Evolutionary conservation across 2,113 vertebrate species (phyloP).

Genomic region (Helogale parvula): DNA sequence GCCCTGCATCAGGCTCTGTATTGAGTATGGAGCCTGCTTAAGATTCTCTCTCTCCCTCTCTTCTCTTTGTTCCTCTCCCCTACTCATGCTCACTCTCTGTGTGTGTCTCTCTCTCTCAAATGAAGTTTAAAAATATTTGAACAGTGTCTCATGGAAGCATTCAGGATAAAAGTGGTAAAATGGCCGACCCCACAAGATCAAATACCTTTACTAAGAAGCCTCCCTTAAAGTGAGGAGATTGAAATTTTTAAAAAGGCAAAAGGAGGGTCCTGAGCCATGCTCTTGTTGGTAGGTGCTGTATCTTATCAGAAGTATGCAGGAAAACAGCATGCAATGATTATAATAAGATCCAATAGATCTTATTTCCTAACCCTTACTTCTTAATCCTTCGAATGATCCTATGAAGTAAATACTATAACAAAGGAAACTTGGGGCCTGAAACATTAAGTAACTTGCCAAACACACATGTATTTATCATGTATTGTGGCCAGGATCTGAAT

Average conservation of each 20-base stretch:
- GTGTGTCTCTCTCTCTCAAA: too few relatives aligned
- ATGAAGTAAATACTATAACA: background rate
- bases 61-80: too few relatives aligned
- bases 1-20: too few relatives aligned
- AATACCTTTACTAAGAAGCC: background rate
- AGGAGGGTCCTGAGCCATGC: background rate
- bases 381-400: background rate
- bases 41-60: too few relatives aligned
- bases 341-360: background rate
- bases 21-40: too few relatives aligned
- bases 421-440: background rate
- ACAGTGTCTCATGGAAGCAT: background rate
- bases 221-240: background rate
- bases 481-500: background rate
- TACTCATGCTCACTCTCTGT: too few relatives aligned
- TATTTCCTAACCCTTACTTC: background rate
- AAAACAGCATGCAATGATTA: background rate
- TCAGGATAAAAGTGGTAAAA: background rate
- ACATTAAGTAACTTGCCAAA: background rate
- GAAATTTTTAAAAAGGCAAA: background rate
- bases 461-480: background rate
- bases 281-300: background rate
- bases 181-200: background rate
- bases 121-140: background rate
- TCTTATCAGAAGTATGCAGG: background rate